A percentile compares a stretch with the other conserved stretches of the same genome.
phyloP scores from a whole-genome alignment of 2,888 invertebrate genomes.

The Pandemis corylana region DNA sequence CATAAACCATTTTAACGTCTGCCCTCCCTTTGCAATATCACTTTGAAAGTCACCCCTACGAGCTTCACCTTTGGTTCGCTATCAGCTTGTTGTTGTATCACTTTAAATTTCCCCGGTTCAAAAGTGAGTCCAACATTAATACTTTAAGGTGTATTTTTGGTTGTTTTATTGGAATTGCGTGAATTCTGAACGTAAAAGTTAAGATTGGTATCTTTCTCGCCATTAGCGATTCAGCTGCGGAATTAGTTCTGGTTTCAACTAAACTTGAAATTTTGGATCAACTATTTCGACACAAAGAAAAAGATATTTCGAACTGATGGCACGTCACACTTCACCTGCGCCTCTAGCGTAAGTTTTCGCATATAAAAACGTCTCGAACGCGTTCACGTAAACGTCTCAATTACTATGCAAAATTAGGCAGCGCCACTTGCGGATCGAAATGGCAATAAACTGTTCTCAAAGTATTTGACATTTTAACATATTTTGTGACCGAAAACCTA shows the following conservation, averaged over 20 bases:
- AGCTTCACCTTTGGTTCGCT: neutral
- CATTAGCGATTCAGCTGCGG: constrained; percentile 35
- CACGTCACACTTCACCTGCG: too few species aligned
- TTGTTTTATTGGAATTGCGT: constrained; percentile 19
- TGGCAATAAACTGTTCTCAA: too few species aligned
- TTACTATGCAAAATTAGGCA: too few species aligned
- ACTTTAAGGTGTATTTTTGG: constrained; percentile 14
- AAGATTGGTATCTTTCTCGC: constrained; percentile 40
- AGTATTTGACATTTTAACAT: too few species aligned
- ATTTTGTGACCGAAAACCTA: too few species aligned
- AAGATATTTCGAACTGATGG: neutral
- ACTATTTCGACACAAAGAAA: neutral
- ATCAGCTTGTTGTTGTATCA: neutral
- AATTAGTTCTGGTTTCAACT: constrained; percentile 33
- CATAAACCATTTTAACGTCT: constrained; percentile 13
- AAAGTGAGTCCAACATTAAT: constrained; percentile 5
- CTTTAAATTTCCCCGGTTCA: constrained; percentile 1
- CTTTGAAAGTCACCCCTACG: constrained; percentile 14
- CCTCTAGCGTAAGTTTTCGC: too few species aligned
- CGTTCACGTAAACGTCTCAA: too few species aligned
- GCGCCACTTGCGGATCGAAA: too few species aligned
- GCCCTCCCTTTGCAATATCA: neutral
- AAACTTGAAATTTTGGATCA: neutral
- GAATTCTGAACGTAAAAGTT: constrained; percentile 26
- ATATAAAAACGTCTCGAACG: too few species aligned